Base-by-base conservation (phyloP, 1,140 invertebrate genomes). In the Aleiodes sp. region DNA sequence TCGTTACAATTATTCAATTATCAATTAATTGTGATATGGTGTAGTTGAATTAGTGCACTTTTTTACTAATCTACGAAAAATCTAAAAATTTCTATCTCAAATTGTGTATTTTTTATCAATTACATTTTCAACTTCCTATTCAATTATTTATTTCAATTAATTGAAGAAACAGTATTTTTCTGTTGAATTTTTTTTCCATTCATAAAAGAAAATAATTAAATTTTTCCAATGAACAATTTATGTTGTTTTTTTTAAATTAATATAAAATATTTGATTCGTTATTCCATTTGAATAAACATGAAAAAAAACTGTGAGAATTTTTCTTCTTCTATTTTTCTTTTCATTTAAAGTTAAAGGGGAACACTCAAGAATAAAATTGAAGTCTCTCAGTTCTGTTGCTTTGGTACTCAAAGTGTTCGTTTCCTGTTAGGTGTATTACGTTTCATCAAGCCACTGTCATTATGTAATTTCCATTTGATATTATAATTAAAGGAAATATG, bases 391-490 rank as follows among this genome's bases (percentile, higher is more conserved):
- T 63, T 28, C 14, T 9, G 28, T 29, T 35, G 24, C 43, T 52
- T 29, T 65, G 10, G n/a, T n/a, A n/a, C n/a, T 16, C 60, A 64
- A 70, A 65, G 63, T 70, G 62, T 70, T 65, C 63, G 31, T 37
- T 66, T 71, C 64, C 70, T 65, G 68, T 70, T 64, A 14, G 14
- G 31, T 56, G 28, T 63, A 64, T 57, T 29, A 65, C 62, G 57
- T 57, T 65, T 63, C 41, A 65, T 59, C 31, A 57, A 43, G 37
- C n/a, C 8, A 7, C 9, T 52, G 57, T 46, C 52, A 71, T 71
- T 66, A 62, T 71, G 56, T 71, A 46, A 71, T 62, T 52, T 52
- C 46, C 46, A 52, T 52, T 52, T 21, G 46, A 21, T 24, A 52
- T 52, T 52, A 24, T 52, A 52, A 52, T 9, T 52, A 24, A 24